Conservation (phyloP, 2,113 vertebrate genomes). For the Chascanopsetta lugubris region DNA sequence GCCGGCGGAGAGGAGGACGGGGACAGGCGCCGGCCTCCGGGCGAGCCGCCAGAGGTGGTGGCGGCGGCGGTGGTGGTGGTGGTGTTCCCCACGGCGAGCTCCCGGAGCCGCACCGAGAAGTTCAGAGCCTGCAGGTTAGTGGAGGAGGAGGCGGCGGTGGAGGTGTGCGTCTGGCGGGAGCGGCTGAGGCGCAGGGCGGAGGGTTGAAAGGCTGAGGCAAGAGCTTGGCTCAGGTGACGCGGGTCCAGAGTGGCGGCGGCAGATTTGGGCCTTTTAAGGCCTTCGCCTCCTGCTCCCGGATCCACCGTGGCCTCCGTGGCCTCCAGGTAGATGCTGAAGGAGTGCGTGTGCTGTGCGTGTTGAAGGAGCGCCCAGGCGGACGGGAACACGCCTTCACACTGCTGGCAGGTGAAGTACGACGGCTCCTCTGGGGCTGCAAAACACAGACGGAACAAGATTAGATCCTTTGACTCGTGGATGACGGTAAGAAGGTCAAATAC, state of each 20-base stretch:
- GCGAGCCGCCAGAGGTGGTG: constrained; percentile 23
- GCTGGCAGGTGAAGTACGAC: constrained; percentile 80
- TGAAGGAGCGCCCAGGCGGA: constrained; percentile 81
- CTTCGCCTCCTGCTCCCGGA: constrained; percentile 74
- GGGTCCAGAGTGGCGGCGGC: constrained; percentile 87
- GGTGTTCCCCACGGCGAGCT: constrained; percentile 74
- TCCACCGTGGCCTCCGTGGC: constrained; percentile 76
- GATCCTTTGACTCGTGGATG: not conserved
- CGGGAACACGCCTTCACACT: constrained; percentile 76
- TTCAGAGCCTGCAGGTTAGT: constrained; percentile 88
- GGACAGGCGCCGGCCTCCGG: constrained; percentile 54
- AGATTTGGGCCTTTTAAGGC: constrained; percentile 84
- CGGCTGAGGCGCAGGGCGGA: constrained; percentile 49
- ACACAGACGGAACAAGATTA: constrained; percentile 29
- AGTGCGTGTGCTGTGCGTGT: constrained; percentile 81
- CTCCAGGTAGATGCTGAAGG: constrained; percentile 83
- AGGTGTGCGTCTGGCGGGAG: constrained; percentile 53
- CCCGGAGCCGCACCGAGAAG: constrained; percentile 80
- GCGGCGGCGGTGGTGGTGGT: constrained; percentile 38
- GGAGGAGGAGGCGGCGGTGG: constrained; percentile 45
- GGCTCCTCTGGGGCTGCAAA: constrained; percentile 72
- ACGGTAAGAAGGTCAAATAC: not conserved
- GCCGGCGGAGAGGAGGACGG: constrained; percentile 75
- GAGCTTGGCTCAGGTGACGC: constrained; percentile 89
- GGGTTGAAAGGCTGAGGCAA: constrained; percentile 86